Base-by-base conservation (phyloP, 92 coral and sea anemone species). In the Umimayanthus kanabou region DNA sequence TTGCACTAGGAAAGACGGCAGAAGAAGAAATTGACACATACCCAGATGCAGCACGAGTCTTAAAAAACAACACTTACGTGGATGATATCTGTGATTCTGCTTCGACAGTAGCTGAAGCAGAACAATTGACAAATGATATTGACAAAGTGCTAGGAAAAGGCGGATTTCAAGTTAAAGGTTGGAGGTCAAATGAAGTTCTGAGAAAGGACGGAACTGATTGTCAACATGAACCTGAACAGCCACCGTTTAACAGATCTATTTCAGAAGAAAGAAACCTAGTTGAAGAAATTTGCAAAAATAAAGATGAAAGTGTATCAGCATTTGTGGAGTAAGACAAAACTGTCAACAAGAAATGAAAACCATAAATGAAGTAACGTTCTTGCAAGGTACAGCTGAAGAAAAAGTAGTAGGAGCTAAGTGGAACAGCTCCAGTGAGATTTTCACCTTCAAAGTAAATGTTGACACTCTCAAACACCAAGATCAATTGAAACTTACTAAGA, bases 81-180 rank as follows among this genome's bases (percentile, higher is more conserved):
- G 93, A 93, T 82, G 93, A 91, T 64, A 91, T 93, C 26, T 91
- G 90, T 74, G 93, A 92, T 50, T 94, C 97, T 4, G 90, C 89
- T 28, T 77, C 80, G 18, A 90, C 92, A 39, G 87, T 47, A 16
- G 88, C 75, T 72, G 82, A 87, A n/a, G 97, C 91, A 57, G 88
- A 70, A 67, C 84, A 83, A 72, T 78, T 90, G n/a, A 91, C 93
- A 55, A 85, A 80, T 74, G 92, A 89, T 28, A 64, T 92, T 9
- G 97, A 92, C 85, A 65, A 89, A 43, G 88, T 64, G 76, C 29
- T 85, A 86, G 91, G 75, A 47, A 93, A 88, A 50, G 84, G 84
- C 29, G 89, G 85, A 15, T 87, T 87, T 81, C 81, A 61, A 29
- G 89, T 87, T 39, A 87, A 87, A 16, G 77, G 76, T 5, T 87